Evolutionary conservation across 2,797 vertebrate species (phyloP), one percentile per base, ranked within the genome.

Genomic region (Staurois parvus): DNA sequence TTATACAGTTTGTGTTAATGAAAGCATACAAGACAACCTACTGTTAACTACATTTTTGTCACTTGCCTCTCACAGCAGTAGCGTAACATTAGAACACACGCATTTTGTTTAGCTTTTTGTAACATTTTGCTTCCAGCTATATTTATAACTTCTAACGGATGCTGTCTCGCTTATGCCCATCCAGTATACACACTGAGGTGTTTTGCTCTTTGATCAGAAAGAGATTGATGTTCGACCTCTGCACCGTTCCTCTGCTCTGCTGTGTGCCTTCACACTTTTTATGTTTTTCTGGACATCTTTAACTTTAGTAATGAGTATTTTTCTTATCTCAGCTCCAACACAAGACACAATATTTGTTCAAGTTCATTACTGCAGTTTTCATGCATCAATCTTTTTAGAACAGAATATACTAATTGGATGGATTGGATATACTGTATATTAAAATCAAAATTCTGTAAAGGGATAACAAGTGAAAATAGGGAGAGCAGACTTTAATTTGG

Each of bases 391-490:
- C 17, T 72, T 76, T 48, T 76, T 42, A 76, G 26, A 85, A 70
- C 64, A 74, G 69, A 37, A 70, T 45, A 62, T 76, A 59, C 59
- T 85, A 81, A 85, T 76, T 85, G 72, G 72, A 81, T 75, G 59
- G 59, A 59, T 75, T 81, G 62, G 59, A 32, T 59, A 19, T 59
- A n/a, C n/a, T n/a, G n/a, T n/a, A 52, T 52, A 2, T 8, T 59
- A 7, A 59, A 59, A 59, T 59, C 21, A 0, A 24, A 59, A 59
- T n/a, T 19, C 52, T 24, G 52, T 59, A 24, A 21, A 59, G 7
- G 19, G 5, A 24, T 59, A 59, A 59, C 2, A n/a, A 0, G 21
- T 59, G 8, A 24, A 59, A 59, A 1, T 59, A 24, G 48, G 17
- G 42, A 52, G 4, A 48, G 3, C 15, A 48, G 45, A 48, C 1